A percentile compares a stretch with the other conserved stretches of the same genome.
Conservation (phyloP, 1,140 invertebrate genomes). For the Drosophila baimaii region DNA sequence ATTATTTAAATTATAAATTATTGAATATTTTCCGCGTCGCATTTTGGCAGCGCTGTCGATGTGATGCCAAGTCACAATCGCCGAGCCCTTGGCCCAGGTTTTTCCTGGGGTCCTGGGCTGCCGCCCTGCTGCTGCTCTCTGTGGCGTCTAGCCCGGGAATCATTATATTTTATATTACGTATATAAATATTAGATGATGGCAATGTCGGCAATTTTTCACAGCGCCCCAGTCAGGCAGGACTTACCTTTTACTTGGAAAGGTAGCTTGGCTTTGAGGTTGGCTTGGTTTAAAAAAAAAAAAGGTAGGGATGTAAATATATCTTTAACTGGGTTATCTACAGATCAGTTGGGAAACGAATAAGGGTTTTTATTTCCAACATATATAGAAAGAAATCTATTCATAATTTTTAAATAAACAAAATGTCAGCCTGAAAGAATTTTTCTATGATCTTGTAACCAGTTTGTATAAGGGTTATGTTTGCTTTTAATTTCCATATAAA, state of each 20-base stretch:
- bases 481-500: neutral
- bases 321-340: too few species aligned
- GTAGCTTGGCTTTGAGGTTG: constrained; percentile 3
- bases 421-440: neutral
- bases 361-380: too few species aligned
- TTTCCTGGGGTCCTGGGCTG: neutral
- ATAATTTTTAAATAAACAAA: too few species aligned
- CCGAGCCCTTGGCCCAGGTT: constrained; percentile 32
- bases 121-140: too few species aligned
- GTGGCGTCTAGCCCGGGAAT: constrained; percentile 45
- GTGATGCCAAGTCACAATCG: constrained; percentile 35
- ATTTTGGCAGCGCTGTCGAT: constrained; percentile 51
- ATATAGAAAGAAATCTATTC: neutral
- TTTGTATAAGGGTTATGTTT: neutral
- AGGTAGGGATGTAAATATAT: too few species aligned
- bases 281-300: neutral
- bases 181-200: constrained; percentile 69
- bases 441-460: neutral
- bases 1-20: constrained; percentile 83
- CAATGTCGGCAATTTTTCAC: constrained; percentile 57
- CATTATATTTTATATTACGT: constrained; percentile 69
- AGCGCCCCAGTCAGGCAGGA: constrained; percentile 38
- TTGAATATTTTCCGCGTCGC: constrained; percentile 75
- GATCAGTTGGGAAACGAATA: too few species aligned
- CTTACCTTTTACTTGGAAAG: neutral